Evolutionary conservation across 2,797 vertebrate genomes (phyloP).

Genomic region (Phrynocephalus vlangalii): DNA sequence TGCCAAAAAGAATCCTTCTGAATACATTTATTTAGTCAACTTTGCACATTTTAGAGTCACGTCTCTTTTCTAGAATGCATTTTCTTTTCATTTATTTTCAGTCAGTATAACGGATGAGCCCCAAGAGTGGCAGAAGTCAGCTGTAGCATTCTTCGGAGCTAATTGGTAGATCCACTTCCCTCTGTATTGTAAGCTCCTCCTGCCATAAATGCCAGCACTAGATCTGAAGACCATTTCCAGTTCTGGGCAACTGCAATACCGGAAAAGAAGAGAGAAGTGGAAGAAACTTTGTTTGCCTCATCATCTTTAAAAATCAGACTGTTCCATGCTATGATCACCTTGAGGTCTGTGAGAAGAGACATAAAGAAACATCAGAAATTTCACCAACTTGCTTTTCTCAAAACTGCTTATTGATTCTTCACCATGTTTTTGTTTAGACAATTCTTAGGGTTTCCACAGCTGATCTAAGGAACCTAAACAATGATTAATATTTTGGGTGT

Average conservation of each 20-base stretch:
- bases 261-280: not conserved
- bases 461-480: not conserved
- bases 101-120: conserved; percentile 27
- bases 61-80: conserved; percentile 11
- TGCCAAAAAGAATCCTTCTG: conserved; percentile 36
- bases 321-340: too few species aligned
- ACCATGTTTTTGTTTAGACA: not conserved
- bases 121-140: not conserved
- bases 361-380: too few species aligned
- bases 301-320: not conserved
- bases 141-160: not conserved
- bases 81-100: conserved; percentile 5
- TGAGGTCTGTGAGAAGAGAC: too few species aligned
- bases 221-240: not conserved
- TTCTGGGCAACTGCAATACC: too few species aligned
- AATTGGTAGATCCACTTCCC: not conserved
- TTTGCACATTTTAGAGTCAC: conserved; percentile 43
- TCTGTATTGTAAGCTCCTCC: not conserved
- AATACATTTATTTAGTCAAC: conserved; percentile 38
- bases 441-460: not conserved
- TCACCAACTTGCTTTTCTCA: not conserved
- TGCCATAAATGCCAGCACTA: not conserved
- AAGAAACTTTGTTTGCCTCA: not conserved
- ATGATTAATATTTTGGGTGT: not conserved
- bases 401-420: not conserved